phyloP scores from a whole-genome alignment of 2,797 vertebrate genomes.

The Peromyscus eremicus region DNA sequence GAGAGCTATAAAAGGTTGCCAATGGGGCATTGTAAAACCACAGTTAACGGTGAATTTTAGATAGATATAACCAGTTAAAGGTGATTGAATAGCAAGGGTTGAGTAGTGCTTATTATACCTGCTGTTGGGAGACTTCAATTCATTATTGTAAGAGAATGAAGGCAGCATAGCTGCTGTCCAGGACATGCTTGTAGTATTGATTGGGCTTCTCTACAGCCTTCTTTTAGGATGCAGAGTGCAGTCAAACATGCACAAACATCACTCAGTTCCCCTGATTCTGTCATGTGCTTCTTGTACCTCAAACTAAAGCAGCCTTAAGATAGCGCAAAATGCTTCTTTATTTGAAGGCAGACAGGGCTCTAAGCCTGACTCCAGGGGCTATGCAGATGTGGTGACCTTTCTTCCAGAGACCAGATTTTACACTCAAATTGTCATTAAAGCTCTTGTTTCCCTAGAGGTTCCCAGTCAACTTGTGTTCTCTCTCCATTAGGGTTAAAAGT shows the following conservation, averaged over 20 bases:
- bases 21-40: constrained; percentile 81
- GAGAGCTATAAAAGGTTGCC: constrained; percentile 80
- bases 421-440: constrained; percentile 98
- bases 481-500: constrained; percentile 93
- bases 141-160: constrained; percentile 90
- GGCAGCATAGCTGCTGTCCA: constrained; percentile 85
- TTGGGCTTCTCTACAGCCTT: constrained; percentile 89
- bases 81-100: constrained; percentile 93
- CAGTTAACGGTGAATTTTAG: constrained; percentile 81
- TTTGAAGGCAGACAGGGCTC: constrained; percentile 92
- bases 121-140: constrained; percentile 91
- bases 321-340: constrained; percentile 87
- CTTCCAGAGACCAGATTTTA: constrained; percentile 96
- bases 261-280: constrained; percentile 87
- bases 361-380: constrained; percentile 95
- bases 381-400: constrained; percentile 99
- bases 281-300: constrained; percentile 87
- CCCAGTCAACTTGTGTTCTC: constrained; percentile 88
- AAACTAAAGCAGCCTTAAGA: constrained; percentile 91
- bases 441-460: constrained; percentile 90
- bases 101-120: constrained; percentile 91
- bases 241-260: constrained; percentile 89
- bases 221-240: constrained; percentile 93
- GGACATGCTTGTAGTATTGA: constrained; percentile 91
- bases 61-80: constrained; percentile 89